A percentile compares a stretch with the other conserved stretches of the same genome.
These are phyloP conservation scores for Bombus turneri DNA, from an alignment of 1,140 invertebrate species.

Conservation along the genomic window DNA sequence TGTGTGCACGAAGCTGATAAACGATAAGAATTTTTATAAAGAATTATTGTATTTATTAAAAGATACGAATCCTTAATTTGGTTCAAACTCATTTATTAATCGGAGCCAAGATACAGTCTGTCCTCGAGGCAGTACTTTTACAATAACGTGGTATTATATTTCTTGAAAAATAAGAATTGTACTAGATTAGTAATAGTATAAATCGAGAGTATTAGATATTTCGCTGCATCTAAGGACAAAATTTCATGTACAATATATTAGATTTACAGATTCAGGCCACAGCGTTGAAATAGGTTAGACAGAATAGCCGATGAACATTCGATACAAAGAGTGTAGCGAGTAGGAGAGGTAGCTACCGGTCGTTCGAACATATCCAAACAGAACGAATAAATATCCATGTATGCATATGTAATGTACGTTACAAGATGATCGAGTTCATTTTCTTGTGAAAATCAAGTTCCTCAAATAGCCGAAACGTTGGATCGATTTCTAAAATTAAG, in stretches of 20 bases:
- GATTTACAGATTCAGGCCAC: conserved; percentile 59
- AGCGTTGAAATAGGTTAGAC: conserved; percentile 47
- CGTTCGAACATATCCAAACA: conserved; percentile 14
- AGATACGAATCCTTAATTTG: not conserved
- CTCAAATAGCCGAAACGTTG: not conserved
- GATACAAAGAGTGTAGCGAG: conserved; percentile 10
- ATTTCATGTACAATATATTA: conserved; percentile 58
- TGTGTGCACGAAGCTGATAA: no score
- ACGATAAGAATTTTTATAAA: not conserved
- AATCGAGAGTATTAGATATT: conserved; percentile 74
- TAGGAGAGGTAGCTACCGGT: conserved; percentile 31
- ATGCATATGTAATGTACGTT: not conserved
- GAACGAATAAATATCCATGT: not conserved
- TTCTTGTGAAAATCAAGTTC: not conserved
- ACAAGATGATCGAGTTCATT: not conserved
- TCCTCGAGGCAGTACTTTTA: conserved; percentile 78
- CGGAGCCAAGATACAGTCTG: conserved; percentile 78
- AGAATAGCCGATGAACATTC: conserved; percentile 44
- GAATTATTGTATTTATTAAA: not conserved
- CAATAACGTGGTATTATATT: conserved; percentile 74
- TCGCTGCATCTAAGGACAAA: conserved; percentile 61
- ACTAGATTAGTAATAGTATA: conserved; percentile 73
- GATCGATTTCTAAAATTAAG: not conserved
- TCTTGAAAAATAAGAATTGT: conserved; percentile 74
- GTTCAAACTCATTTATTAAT: conserved; percentile 79